Conservation (phyloP, 2,888 invertebrate species). For the Agrilus cyanescens region DNA sequence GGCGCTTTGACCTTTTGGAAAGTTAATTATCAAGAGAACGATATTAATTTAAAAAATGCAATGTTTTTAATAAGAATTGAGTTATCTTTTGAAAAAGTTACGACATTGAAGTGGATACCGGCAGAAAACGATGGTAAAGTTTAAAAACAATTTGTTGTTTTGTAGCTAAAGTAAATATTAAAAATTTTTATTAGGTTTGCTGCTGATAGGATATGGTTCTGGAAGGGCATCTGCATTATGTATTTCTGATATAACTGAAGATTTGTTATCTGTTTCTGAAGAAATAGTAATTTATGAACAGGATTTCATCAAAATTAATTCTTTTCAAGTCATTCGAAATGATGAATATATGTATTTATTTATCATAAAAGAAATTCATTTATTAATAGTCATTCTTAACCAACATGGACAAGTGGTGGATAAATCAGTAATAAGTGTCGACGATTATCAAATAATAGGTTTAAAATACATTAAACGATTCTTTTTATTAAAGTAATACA, state of each 20-base stretch:
- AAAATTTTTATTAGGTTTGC: constrained; percentile 12
- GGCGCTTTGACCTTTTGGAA: constrained; percentile 27
- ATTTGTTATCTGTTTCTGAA: constrained; percentile 14
- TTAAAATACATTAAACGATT: no score
- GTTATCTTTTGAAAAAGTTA: constrained; percentile 13
- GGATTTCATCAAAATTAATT: constrained; percentile 22
- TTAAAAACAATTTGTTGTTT: background rate
- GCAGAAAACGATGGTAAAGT: constrained; percentile 17
- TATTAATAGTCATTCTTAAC: constrained; percentile 23
- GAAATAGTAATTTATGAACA: constrained; percentile 19
- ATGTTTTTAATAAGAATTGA: no score
- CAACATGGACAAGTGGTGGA: constrained; percentile 18
- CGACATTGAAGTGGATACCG: constrained; percentile 24
- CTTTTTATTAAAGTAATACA: no score
- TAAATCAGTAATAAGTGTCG: no score
- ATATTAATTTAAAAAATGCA: constrained; percentile 13
- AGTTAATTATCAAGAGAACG: constrained; percentile 16
- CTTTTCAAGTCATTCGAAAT: constrained; percentile 21
- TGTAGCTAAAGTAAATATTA: background rate
- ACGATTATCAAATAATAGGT: no score
- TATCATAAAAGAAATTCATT: constrained; percentile 22
- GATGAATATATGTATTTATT: constrained; percentile 21
- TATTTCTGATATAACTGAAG: constrained; percentile 17
- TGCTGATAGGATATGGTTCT: constrained; percentile 24
- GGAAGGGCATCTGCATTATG: constrained; percentile 24